phyloP scores from a whole-genome alignment of 1,140 invertebrate genomes.

The Drosophila asahinai region DNA sequence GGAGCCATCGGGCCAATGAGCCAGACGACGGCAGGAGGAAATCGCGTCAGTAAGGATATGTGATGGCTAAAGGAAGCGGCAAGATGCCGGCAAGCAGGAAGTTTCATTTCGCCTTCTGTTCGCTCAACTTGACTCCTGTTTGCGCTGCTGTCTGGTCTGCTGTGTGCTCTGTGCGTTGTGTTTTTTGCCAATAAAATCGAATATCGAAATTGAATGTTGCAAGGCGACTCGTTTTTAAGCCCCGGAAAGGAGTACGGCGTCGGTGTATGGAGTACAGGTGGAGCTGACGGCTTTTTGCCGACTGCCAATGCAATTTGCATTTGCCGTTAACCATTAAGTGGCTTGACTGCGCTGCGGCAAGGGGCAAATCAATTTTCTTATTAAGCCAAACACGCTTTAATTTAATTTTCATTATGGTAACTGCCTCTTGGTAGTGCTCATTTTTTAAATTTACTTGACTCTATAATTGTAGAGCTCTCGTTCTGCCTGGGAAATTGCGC shows the following conservation, averaged over 20 bases:
- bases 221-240: constrained; percentile 8
- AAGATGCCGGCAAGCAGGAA: constrained; percentile 73
- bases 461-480: constrained; percentile 14
- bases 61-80: constrained; percentile 74
- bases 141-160: constrained; percentile 35
- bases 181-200: constrained; percentile 75
- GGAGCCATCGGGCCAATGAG: constrained; percentile 5
- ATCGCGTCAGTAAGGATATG: constrained; percentile 69
- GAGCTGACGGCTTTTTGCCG: constrained; percentile 10
- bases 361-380: constrained; percentile 75
- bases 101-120: constrained; percentile 74
- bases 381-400: constrained; percentile 69
- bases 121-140: constrained; percentile 57
- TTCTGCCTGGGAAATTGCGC: background rate
- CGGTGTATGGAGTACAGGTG: constrained; percentile 13
- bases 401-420: constrained; percentile 58
- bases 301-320: constrained; percentile 57
- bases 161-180: constrained; percentile 16
- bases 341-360: constrained; percentile 16
- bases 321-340: constrained; percentile 55
- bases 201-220: constrained; percentile 81
- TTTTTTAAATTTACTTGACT: constrained; percentile 14
- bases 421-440: background rate
- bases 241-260: background rate
- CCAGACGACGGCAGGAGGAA: constrained; percentile 19